phyloP scores from a whole-genome alignment of 2,113 vertebrate species.

The Axis porcinus region DNA sequence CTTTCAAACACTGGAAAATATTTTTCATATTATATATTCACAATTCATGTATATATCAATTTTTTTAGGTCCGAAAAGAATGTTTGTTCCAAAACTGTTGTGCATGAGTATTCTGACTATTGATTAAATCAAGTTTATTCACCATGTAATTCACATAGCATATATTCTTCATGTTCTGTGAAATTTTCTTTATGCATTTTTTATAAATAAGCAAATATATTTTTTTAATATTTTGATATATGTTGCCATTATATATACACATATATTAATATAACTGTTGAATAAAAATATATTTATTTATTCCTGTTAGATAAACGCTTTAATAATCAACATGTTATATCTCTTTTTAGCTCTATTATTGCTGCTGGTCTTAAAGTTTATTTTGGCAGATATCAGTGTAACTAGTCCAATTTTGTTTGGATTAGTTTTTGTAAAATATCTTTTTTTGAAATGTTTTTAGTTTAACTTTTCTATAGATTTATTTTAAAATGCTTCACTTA shows the following conservation, averaged over 20 bases:
- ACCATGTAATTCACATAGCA: neutral
- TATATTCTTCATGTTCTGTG: neutral
- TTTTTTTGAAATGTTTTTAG: neutral
- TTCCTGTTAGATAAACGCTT: neutral
- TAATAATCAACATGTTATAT: neutral
- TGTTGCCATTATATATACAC: neutral
- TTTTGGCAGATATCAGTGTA: neutral
- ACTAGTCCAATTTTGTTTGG: neutral
- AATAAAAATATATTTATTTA: neutral
- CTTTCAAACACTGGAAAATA: neutral
- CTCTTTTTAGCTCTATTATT: neutral
- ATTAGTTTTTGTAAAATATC: neutral
- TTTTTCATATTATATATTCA: neutral
- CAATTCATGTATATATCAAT: neutral
- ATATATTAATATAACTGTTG: neutral
- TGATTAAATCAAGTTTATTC: neutral
- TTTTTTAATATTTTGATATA: neutral
- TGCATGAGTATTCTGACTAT: neutral
- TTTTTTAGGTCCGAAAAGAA: neutral
- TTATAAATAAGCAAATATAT: neutral
- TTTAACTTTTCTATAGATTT: neutral
- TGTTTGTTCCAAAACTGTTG: neutral
- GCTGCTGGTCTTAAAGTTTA: neutral
- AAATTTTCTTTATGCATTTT: neutral
- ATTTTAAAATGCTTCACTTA: neutral